Conservation (phyloP, 2,888 invertebrate genomes). For the Opisthograptis luteolata region DNA sequence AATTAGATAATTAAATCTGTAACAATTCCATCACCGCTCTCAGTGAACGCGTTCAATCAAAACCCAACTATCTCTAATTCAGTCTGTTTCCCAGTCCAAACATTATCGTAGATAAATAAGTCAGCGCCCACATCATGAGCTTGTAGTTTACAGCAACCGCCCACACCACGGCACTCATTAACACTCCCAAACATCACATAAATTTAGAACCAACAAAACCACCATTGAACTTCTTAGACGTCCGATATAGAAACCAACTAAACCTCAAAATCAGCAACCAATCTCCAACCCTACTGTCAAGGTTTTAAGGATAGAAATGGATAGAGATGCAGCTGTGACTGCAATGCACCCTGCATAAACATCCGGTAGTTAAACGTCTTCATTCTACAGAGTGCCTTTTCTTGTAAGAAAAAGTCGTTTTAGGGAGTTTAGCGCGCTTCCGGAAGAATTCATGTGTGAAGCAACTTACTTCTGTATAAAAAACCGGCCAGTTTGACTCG, state of each 20-base stretch:
- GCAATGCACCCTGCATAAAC: slow-evolving; percentile 48
- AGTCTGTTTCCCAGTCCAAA: slow-evolving; percentile 25
- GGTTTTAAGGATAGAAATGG: not conserved
- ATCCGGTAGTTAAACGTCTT: slow-evolving; percentile 65
- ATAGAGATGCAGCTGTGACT: slow-evolving; percentile 14
- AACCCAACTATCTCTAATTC: not conserved
- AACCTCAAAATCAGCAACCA: slow-evolving; percentile 4
- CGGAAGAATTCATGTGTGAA: slow-evolving; percentile 30
- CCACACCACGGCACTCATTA: slow-evolving; percentile 48
- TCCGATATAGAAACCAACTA: slow-evolving; percentile 39
- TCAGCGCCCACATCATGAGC: slow-evolving; percentile 38
- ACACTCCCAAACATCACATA: slow-evolving; percentile 44
- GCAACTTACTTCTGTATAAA: slow-evolving; percentile 14
- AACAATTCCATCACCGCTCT: not conserved
- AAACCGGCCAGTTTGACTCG: no score
- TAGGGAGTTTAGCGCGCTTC: slow-evolving; percentile 35
- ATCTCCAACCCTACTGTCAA: slow-evolving; percentile 8
- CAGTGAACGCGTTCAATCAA: not conserved
- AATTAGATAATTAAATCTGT: no score
- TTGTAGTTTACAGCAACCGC: slow-evolving; percentile 39
- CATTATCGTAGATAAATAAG: slow-evolving; percentile 35
- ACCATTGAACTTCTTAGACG: slow-evolving; percentile 44
- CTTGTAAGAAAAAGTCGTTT: slow-evolving; percentile 57
- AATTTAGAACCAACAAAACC: slow-evolving; percentile 45
- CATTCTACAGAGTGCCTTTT: slow-evolving; percentile 62